Percentiles rank a stretch among this genome's conserved stretches.
These are phyloP conservation scores for Chamaetylas fuelleborni DNA, from an alignment of 2,113 vertebrate species.

Conservation along the genomic window DNA sequence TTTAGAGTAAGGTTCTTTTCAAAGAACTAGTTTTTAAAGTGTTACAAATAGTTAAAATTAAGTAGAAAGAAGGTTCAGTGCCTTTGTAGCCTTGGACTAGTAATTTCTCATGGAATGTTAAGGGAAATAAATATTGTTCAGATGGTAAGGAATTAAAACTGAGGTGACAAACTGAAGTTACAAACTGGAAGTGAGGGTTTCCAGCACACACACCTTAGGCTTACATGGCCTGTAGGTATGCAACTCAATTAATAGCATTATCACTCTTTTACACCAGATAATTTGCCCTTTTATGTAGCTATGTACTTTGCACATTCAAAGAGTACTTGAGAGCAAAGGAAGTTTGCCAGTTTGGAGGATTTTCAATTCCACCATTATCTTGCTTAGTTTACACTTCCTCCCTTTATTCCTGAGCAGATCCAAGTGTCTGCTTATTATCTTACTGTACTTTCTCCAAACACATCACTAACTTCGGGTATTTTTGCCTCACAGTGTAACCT, in stretches of 20 bases:
- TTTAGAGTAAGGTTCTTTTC: neutral
- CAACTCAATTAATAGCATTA: neutral
- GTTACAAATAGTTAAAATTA: neutral
- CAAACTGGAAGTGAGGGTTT: neutral
- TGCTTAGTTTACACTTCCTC: neutral
- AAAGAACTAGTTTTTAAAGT: neutral
- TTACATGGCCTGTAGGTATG: neutral
- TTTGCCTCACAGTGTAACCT: neutral
- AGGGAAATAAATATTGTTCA: neutral
- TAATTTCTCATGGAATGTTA: neutral
- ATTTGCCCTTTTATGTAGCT: conserved; percentile 18
- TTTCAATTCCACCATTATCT: conserved; percentile 10
- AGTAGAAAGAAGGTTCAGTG: neutral
- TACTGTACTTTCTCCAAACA: neutral
- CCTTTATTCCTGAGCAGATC: neutral
- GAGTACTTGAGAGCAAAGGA: conserved; percentile 3
- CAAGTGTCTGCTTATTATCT: neutral
- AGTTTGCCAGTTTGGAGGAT: neutral
- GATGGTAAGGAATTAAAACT: neutral
- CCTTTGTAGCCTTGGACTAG: neutral
- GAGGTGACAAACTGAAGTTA: neutral
- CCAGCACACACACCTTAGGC: neutral
- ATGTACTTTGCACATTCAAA: conserved; percentile 7
- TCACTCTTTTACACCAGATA: conserved; percentile 11
- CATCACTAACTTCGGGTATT: neutral